Conservation (phyloP, 2,888 invertebrate species). For the Lottia scabra region DNA sequence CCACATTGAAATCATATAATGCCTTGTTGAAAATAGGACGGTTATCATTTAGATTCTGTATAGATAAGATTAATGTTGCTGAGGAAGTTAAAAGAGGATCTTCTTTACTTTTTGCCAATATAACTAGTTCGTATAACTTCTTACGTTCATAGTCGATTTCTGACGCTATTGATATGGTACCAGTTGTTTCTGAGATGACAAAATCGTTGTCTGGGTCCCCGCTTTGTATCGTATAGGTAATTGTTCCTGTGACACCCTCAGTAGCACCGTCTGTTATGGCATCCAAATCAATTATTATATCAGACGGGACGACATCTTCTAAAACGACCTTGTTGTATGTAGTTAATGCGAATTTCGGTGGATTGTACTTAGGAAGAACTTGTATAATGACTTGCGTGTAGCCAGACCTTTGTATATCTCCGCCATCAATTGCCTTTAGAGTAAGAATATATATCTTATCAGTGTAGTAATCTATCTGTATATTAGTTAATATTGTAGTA, state of each 20-base stretch:
- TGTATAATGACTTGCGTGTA: constrained; percentile 37
- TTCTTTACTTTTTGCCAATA: constrained; percentile 39
- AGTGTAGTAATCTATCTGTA: constrained; percentile 35
- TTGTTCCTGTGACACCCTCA: constrained; percentile 31
- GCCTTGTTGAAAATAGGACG: constrained; percentile 37
- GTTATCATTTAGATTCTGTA: constrained; percentile 51
- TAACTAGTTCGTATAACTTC: constrained; percentile 26
- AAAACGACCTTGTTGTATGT: constrained; percentile 23
- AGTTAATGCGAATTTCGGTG: constrained; percentile 31
- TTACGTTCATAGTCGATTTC: constrained; percentile 39
- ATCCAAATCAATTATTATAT: constrained; percentile 38
- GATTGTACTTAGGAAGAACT: constrained; percentile 33
- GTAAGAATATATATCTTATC: constrained; percentile 37
- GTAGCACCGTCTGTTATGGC: constrained; percentile 40
- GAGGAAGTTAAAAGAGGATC: constrained; percentile 28
- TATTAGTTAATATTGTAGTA: constrained; percentile 27
- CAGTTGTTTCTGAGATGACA: constrained; percentile 35
- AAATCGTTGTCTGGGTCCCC: constrained; percentile 38
- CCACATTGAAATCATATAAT: constrained; percentile 30
- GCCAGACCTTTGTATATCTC: constrained; percentile 30
- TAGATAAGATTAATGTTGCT: constrained; percentile 33
- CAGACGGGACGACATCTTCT: constrained; percentile 36
- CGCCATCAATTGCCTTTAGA: constrained; percentile 39
- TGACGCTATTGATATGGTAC: constrained; percentile 36
- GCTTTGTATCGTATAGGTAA: constrained; percentile 37